Evolutionary conservation across 2,888 invertebrate species (phyloP).

Genomic region (Nematopogon swammerdamellus): DNA sequence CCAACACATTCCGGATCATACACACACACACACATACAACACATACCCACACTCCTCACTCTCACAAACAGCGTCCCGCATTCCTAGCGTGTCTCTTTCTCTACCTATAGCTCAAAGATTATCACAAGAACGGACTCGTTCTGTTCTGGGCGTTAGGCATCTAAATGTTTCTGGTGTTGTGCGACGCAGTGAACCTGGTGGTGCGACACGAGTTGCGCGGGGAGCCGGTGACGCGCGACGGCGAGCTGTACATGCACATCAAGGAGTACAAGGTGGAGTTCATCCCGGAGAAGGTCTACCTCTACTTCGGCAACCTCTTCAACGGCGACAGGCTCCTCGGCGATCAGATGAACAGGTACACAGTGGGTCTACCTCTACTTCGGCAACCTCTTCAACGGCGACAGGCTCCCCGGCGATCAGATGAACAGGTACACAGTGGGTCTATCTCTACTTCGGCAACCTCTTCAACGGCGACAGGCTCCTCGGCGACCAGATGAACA

Average conservation of each 20-base stretch:
- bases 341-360: conserved; percentile 58
- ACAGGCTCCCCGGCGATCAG: conserved; percentile 57
- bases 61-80: too few relatives aligned
- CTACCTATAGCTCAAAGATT: too few relatives aligned
- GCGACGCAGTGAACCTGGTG: conserved; percentile 57
- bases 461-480: conserved; percentile 61
- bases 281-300: conserved; percentile 55
- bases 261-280: conserved; percentile 62
- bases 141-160: too few relatives aligned
- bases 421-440: conserved; percentile 57
- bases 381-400: conserved; percentile 65
- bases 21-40: too few relatives aligned
- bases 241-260: conserved; percentile 61
- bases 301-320: conserved; percentile 67
- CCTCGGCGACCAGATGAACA: conserved; percentile 63
- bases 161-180: too few relatives aligned
- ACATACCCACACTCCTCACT: too few relatives aligned
- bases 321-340: conserved; percentile 59
- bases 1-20: too few relatives aligned
- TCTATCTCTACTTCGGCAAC: conserved; percentile 62
- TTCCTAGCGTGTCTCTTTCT: too few relatives aligned
- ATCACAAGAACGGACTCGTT: too few relatives aligned
- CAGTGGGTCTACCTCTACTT: conserved; percentile 58
- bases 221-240: conserved; percentile 59
- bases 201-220: conserved; percentile 62